Evolutionary conservation across 2,797 vertebrate species (phyloP), one percentile per base, ranked within the genome.

Genomic region (Gallinago stenura): DNA sequence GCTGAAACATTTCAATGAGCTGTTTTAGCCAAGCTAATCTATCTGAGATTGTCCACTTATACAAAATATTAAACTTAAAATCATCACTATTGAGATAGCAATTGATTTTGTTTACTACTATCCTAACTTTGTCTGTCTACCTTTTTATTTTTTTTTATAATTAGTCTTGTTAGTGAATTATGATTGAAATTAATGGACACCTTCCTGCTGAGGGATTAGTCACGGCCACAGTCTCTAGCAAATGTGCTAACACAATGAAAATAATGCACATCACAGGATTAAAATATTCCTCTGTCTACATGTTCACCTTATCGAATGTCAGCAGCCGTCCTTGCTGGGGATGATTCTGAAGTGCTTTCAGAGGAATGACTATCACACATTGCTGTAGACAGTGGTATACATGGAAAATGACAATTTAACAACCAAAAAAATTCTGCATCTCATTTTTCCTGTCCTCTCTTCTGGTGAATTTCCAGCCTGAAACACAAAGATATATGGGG

Each of bases 1-100:
- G 31, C 26, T 92, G 80, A 96, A 97, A 90, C 82, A 90, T 83
- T 96, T 93, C 96, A 91, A 93, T 72, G 46, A 94, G 13, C 14
- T n/a, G 24, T 89, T 95, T 90, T 91, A 97, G 46, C 95, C 60
- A 94, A 94, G 24, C 31, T 96, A 92, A 93, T 97, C 86, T 97
- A 96, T 93, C 51, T 26, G 54, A 95, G 70, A 96, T 75, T 93
- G 89, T 91, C 86, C 41, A 60, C 92, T 97, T 95, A 73, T 26
- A 85, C 41, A 94, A 97, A 97, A 96, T 90, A 86, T 69, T 97
- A 90, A 96, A 94, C 19, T 72, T 97, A 93, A 97, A 69, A 28
- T 15, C 2, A 31, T 71, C 15, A 50, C 3, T 45, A 24, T 91
- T 91, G 88, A 95, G 10, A 26, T 53, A 97, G 91, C 18, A 91